Base-by-base conservation (phyloP, 64 coral and sea anemone species). In the Pocillopora verrucosa region DNA sequence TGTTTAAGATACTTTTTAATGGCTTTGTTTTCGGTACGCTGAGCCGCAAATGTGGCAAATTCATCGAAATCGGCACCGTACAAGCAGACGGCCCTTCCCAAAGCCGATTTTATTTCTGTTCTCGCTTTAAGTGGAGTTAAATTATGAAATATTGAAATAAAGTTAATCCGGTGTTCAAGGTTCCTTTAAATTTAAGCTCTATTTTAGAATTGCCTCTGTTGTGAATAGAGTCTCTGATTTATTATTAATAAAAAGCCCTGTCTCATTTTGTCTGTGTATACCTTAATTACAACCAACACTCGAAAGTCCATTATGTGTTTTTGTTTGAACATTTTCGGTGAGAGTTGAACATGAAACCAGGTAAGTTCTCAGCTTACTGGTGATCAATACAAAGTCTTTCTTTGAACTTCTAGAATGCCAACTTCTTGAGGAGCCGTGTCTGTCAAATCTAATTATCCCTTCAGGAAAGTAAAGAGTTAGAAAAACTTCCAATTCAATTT, bases 61-160 rank as follows among this genome's bases (percentile, higher is more conserved):
- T 72, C 25, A 85, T 56, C 11, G 10, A 36, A 41, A 77, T 56
- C 45, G 13, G 19, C 17, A 11, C 9, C 3, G 25, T 70, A 9
- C 45, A 20, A 19, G 68, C 7, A 13, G 13, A 68, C 1, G 19
- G 36, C 41, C 37, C 19, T 12, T 34, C 5, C 15, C 34, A 77
- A 77, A 77, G 9, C 56, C 61, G 25, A 64, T 82, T 5, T 1
- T 7, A 11, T 22, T 41, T 83, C 13, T 62, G 1, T 36, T 67
- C 41, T 59, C 35, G 41, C 59, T 37, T 67, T 1, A 16, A 83
- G 14, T 68, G 34, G 57, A 36, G 63, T 41, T 20, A 72, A 70
- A 51, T 51, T 56, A 85, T 85, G 67, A 85, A 85, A 85, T 57
- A 72, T 72, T 85, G 15, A 85, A 85, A 85, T 56, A 11, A 85